These are phyloP conservation scores for Hipposideros armiger DNA, from an alignment of 2,113 vertebrate genomes.

Conservation along the genomic window DNA sequence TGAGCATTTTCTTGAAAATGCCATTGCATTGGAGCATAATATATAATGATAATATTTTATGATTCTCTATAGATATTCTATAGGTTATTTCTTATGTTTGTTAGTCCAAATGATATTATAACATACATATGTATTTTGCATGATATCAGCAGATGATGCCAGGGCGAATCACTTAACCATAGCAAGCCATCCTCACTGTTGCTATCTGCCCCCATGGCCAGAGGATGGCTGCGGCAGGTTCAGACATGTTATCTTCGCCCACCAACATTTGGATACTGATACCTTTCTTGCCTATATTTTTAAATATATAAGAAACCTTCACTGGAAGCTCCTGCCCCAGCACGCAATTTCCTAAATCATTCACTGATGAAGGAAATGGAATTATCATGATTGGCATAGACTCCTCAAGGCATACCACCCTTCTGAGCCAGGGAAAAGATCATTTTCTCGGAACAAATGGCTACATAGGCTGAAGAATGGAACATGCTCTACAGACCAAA, in stretches of 20 bases:
- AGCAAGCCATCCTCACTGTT: background rate
- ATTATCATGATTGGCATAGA: background rate
- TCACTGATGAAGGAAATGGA: background rate
- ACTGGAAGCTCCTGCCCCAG: background rate
- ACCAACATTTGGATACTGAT: background rate
- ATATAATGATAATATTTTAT: background rate
- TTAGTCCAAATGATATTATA: background rate
- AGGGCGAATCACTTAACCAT: background rate
- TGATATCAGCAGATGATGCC: background rate
- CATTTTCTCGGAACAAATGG: background rate
- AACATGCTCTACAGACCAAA: background rate
- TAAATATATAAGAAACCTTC: background rate
- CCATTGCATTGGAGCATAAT: background rate
- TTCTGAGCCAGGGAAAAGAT: background rate
- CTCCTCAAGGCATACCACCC: background rate
- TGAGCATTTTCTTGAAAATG: slow-evolving; percentile 18
- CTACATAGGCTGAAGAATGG: background rate
- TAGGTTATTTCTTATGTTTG: background rate
- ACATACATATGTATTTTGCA: background rate
- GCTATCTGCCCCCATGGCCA: background rate
- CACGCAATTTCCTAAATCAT: background rate
- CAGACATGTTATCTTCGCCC: background rate
- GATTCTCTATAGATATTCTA: background rate
- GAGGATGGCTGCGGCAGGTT: background rate
- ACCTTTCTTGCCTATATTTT: background rate